Evolutionary conservation across 2,888 invertebrate species (phyloP), one percentile per base, ranked within the genome.

Genomic region (Stegana nigrithorax): DNA sequence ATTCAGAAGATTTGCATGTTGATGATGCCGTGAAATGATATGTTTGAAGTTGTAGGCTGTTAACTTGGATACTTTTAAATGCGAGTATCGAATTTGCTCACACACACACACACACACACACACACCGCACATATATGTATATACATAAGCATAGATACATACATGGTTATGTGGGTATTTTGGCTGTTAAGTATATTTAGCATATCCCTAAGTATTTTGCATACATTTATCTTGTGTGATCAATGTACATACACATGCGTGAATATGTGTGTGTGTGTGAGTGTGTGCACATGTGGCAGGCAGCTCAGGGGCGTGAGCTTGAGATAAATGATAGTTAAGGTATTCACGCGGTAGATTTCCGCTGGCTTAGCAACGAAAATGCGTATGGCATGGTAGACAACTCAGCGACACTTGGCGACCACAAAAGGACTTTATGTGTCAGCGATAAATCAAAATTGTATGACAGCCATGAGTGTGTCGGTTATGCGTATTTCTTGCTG

Each of bases 371-470:
- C 1, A n/a, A 4, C 39, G 14, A 6, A 39, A 39, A 39, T 39
- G 39, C 14, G 39, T 39, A 4, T 39, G 14, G 10, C 17, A 39
- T 39, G n/a, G 27, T 36, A 36, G 10, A 7, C 39, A 21, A 2
- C 32, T 50, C 25, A 45, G 23, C 14, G n/a, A 42, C 47, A 14
- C 5, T 39, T 17, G 17, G 39, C 4, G n/a, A n/a, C 39, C 39
- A 14, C 6, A n/a, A 39, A n/a, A n/a, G n/a, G n/a, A n/a, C n/a
- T n/a, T n/a, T n/a, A n/a, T 23, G 51, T 67, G 71, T 67, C 75
- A 67, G 70, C 55, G 67, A 74, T 78, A 76, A 76, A 76, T 76
- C 75, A 76, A 68, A 78, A 78, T 75, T 73, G 62, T 50, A 12
- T 50, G 25, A 1, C n/a, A n/a, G n/a, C n/a, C n/a, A n/a, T n/a